Evolutionary conservation across 2,113 vertebrate genomes (phyloP), one percentile per base, ranked within the genome.

Genomic region (Tonatia bakeri): DNA sequence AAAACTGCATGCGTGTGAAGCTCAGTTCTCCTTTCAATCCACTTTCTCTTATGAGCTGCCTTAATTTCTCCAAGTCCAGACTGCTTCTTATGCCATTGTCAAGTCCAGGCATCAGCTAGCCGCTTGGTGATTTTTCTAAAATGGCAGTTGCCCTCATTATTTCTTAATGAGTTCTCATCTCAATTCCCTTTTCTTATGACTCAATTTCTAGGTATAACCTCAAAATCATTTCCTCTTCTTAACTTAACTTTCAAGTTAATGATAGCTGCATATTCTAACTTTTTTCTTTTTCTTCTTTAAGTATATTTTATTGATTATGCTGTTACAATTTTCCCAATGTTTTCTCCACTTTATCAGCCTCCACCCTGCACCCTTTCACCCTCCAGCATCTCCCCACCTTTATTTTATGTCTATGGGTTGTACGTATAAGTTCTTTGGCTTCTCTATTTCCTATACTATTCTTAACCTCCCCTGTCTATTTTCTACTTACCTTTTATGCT

Each of bases 211-310:
- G 28, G 33, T 80, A 50, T 52, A 87, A 36, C 17, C 38, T 95
- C 69, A 93, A 92, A 91, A 72, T 40, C 3, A 64, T 84, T 96
- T 92, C 73, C 40, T 70, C 7, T 93, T 89, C 40, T 52, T 54
- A 73, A 61, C 64, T 36, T 90, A 43, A 81, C 76, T 96, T 94
- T 94, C 59, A 86, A 47, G 19, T 28, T 69, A 83, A 28, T 86
- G 84, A 43, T 40, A 96, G 50, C 31, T 85, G 14, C 45, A 13
- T 24, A 7, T 38, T 86, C 47, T 56, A 77, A 56, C 22, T 40
- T 72, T 83, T 84, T 61, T 81, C 40, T 83, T 85, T 84, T 54
- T 82, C 40, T 59, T 59, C 22, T 59, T 59, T 24, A 59, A 59
- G 56, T 59, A 59, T 59, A 59, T 59, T 59, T 59, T 59, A 59